Conservation (phyloP, 2,113 vertebrate species). For the Myotis davidii region DNA sequence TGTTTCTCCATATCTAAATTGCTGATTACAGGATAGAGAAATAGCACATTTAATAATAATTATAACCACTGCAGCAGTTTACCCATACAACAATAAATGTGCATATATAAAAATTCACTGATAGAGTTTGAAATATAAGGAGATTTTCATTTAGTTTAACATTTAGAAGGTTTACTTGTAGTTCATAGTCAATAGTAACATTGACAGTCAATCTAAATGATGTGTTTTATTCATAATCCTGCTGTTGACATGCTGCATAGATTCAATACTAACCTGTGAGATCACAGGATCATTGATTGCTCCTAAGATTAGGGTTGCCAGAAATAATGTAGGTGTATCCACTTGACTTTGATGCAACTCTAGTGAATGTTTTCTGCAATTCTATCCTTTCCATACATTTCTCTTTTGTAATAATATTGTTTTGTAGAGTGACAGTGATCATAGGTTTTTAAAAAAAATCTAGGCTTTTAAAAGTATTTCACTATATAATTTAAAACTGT, state of each 20-base stretch:
- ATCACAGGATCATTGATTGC: not conserved
- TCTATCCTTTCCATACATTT: not conserved
- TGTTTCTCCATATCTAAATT: not conserved
- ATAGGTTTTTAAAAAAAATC: not conserved
- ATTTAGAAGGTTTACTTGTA: not conserved
- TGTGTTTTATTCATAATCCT: constrained; percentile 2
- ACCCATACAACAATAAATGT: not conserved
- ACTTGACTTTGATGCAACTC: not conserved
- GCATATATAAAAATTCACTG: not conserved
- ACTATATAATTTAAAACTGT: constrained; percentile 76
- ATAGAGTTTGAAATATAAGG: not conserved
- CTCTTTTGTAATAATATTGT: not conserved
- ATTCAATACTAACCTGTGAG: not conserved
- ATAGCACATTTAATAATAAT: not conserved
- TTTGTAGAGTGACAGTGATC: not conserved
- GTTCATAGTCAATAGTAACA: constrained; percentile 5
- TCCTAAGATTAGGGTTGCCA: not conserved
- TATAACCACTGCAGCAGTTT: not conserved
- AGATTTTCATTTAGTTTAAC: not conserved
- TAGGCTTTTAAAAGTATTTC: constrained; percentile 31
- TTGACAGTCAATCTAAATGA: not conserved
- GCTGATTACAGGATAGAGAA: not conserved
- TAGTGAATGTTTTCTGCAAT: not conserved
- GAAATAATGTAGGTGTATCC: not conserved
- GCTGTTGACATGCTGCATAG: not conserved